Base-by-base conservation (phyloP, 2,888 invertebrate genomes). In the Lasioglossum marginatum region DNA sequence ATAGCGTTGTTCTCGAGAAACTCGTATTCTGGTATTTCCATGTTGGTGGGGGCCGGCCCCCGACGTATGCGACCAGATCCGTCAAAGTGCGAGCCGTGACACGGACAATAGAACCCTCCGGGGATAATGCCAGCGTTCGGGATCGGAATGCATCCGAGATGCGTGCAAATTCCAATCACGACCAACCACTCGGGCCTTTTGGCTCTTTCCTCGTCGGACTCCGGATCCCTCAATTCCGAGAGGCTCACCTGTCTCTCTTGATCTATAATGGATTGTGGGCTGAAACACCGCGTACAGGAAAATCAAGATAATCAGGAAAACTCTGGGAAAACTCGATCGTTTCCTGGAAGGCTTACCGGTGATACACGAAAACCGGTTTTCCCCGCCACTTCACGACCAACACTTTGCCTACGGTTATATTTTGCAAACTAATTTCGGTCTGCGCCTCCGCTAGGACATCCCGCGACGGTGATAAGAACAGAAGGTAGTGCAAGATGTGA, bases 41-140 rank as follows among this genome's bases (percentile, higher is more conserved):
- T 95, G 94, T 98, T 98, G 0, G 95, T 94, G 0, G 97, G 97
- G 2, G 97, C 97, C 0, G 97, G 97, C 1, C 97, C 97, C 95
- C 97, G 97, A 66, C 98, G 96, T 82, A 97, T 96, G 88, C 98
- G 96, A 5, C 98, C 98, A 4, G 97, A 96, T 40, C 96, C 97
- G 93, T 98, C 98, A 93, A 97, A 98, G 94, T 98, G 98, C 81
- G 97, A 97, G 2, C 98, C 98, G 92, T 98, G 98, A 93, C 98
- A 98, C 0, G 98, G 98, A 91, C 98, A 98, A 93, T 97, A 98
- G 95, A 96, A 98, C 6, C 98, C 98, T 23, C 97, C 97, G 1
- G 93, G 91, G 92, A 95, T 97, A 81, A 97, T 97, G 8, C 97
- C 97, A 6, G 96, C 94, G 88, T 96, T 96, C 0, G 97, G 96